Percentiles rank a stretch among this genome's conserved stretches.
These are phyloP conservation scores for Nomada lathburiana DNA, from an alignment of 2,888 invertebrate genomes.

Conservation along the genomic window DNA sequence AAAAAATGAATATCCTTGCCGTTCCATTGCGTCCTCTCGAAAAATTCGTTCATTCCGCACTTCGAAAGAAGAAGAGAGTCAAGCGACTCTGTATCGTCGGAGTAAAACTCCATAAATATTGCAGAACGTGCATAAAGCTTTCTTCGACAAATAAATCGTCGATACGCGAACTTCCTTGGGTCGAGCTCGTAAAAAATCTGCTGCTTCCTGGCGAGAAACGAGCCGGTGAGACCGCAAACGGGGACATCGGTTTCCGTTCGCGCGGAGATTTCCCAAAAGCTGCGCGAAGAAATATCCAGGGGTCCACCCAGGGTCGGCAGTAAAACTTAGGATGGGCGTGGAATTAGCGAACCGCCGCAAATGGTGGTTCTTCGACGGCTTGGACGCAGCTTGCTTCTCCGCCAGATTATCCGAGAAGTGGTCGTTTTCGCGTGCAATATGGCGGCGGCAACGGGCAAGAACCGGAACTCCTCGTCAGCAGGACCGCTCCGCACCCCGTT, in stretches of 20 bases:
- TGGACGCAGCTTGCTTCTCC: slow-evolving; percentile 63
- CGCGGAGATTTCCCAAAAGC: slow-evolving; percentile 52
- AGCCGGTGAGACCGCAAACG: slow-evolving; percentile 34
- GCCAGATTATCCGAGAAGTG: slow-evolving; percentile 62
- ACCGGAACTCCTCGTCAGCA: background rate
- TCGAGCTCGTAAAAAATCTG: slow-evolving; percentile 7
- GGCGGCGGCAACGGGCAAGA: slow-evolving; percentile 22
- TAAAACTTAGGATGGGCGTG: slow-evolving; percentile 71
- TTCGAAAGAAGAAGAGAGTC: too few relatives aligned
- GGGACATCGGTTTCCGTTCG: slow-evolving; percentile 45
- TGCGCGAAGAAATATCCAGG: slow-evolving; percentile 16
- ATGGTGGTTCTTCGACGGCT: slow-evolving; percentile 72
- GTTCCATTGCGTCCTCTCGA: too few relatives aligned
- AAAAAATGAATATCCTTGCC: too few relatives aligned
- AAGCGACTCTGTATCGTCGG: too few relatives aligned
- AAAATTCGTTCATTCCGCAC: too few relatives aligned
- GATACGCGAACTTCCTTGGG: background rate
- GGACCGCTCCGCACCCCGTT: background rate
- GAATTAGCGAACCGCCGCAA: slow-evolving; percentile 77
- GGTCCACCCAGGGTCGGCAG: slow-evolving; percentile 39
- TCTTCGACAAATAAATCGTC: background rate
- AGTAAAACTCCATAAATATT: too few relatives aligned
- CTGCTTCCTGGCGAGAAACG: slow-evolving; percentile 20
- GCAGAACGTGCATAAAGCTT: too few relatives aligned
- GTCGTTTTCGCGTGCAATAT: slow-evolving; percentile 40